Conservation (phyloP, 2,888 invertebrate genomes). For the Aphidoletes aphidimyza region DNA sequence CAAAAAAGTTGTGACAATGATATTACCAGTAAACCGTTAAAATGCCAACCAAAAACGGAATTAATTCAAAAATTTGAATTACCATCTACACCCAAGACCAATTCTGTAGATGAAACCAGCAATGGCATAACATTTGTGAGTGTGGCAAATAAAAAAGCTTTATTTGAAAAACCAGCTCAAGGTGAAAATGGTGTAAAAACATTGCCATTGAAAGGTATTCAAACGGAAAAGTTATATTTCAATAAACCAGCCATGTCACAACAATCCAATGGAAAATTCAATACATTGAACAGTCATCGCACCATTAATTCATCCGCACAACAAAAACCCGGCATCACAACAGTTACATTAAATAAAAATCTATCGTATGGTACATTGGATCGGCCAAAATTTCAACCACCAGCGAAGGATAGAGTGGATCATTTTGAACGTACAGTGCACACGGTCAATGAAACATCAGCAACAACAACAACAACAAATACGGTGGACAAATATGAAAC, state of each 20-base stretch:
- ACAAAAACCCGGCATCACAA: background rate
- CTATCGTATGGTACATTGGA: background rate
- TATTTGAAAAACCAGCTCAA: background rate
- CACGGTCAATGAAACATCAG: background rate
- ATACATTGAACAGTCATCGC: background rate
- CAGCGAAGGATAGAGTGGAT: background rate
- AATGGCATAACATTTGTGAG: background rate
- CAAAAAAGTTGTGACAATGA: background rate
- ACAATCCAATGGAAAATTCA: background rate
- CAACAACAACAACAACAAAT: background rate
- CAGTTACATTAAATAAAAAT: background rate
- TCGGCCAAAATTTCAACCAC: background rate
- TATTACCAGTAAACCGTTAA: background rate
- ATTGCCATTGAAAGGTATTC: background rate
- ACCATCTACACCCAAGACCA: background rate
- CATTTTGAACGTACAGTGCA: background rate
- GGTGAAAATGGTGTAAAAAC: background rate
- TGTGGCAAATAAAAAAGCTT: conserved; percentile 20
- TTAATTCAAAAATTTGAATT: background rate
- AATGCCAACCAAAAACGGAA: background rate
- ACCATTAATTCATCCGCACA: too few relatives aligned
- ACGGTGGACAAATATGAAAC: background rate
- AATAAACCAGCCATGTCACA: background rate
- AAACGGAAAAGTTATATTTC: background rate
- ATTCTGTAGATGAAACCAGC: background rate